phyloP scores from a whole-genome alignment of 2,888 invertebrate species.

The Hirtodrosophila confusa region DNA sequence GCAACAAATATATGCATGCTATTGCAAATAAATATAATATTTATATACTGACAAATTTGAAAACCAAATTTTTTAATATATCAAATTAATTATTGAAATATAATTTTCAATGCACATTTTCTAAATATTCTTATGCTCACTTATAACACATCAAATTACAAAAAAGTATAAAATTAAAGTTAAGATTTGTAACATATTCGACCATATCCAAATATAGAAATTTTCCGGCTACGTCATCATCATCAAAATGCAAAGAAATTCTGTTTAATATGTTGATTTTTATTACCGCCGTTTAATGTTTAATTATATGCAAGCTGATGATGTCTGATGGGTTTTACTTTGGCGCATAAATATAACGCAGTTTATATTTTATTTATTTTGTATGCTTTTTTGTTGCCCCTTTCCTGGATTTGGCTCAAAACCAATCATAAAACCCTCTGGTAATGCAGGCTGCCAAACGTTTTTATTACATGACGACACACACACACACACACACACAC shows the following conservation, averaged over 20 bases:
- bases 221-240: conserved; percentile 1
- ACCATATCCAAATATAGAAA: too few species aligned
- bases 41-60: too few species aligned
- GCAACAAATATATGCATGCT: not conserved
- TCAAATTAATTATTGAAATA: too few species aligned
- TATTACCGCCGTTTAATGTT: conserved; percentile 66
- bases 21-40: too few species aligned
- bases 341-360: conserved; percentile 76
- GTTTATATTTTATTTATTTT: conserved; percentile 78
- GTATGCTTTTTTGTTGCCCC: conserved; percentile 38
- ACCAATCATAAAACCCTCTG: conserved; percentile 73
- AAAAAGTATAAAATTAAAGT: too few species aligned
- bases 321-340: conserved; percentile 56
- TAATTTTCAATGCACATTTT: too few species aligned
- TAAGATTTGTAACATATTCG: too few species aligned
- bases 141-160: too few species aligned
- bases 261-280: conserved; percentile 46
- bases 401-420: conserved; percentile 52
- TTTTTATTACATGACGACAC: conserved; percentile 57
- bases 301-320: conserved; percentile 68
- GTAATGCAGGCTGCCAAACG: conserved; percentile 60
- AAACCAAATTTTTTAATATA: too few species aligned
- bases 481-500: conserved; percentile 22
- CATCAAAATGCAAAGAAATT: conserved; percentile 13
- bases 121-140: too few species aligned